Percentiles rank a stretch among this genome's conserved stretches.
These are phyloP conservation scores for Timandra comae DNA, from an alignment of 2,888 invertebrate genomes.

Conservation along the genomic window DNA sequence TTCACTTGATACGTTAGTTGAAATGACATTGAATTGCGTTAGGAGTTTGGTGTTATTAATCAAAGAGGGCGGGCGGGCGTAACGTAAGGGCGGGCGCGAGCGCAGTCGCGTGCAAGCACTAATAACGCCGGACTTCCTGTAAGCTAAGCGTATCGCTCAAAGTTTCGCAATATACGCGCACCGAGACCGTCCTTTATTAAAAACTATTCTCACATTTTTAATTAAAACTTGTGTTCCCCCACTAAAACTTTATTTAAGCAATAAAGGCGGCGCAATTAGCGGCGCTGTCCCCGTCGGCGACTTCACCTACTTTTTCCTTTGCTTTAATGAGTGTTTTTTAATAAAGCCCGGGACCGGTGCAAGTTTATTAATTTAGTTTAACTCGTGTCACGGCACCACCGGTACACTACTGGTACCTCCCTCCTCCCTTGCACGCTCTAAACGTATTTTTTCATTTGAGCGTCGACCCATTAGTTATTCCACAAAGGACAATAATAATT, in stretches of 20 bases:
- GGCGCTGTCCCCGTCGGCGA: slow-evolving; percentile 74
- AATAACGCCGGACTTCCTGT: slow-evolving; percentile 67
- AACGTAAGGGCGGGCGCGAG: slow-evolving; percentile 1
- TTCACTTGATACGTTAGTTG: too few species aligned
- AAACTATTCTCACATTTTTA: slow-evolving; percentile 78
- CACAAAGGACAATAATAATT: not conserved
- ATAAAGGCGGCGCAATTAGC: slow-evolving; percentile 76
- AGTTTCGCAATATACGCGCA: slow-evolving; percentile 76
- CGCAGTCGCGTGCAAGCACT: slow-evolving; percentile 33
- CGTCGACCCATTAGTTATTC: slow-evolving; percentile 12
- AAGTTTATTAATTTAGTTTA: slow-evolving; percentile 76
- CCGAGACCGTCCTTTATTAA: slow-evolving; percentile 73
- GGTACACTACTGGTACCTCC: slow-evolving; percentile 15
- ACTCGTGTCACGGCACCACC: slow-evolving; percentile 61
- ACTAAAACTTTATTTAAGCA: slow-evolving; percentile 77
- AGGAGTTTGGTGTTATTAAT: too few species aligned
- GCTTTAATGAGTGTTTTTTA: slow-evolving; percentile 77
- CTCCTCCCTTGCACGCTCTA: slow-evolving; percentile 30
- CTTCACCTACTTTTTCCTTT: slow-evolving; percentile 74
- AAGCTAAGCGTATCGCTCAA: slow-evolving; percentile 72
- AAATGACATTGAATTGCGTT: too few species aligned
- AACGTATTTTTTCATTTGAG: slow-evolving; percentile 53
- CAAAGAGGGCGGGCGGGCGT: too few species aligned
- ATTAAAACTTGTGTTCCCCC: slow-evolving; percentile 76
- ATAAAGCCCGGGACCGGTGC: slow-evolving; percentile 71